Evolutionary conservation across 2,888 invertebrate species (phyloP), one percentile per base, ranked within the genome.

Genomic region (Parelbella ahira): DNA sequence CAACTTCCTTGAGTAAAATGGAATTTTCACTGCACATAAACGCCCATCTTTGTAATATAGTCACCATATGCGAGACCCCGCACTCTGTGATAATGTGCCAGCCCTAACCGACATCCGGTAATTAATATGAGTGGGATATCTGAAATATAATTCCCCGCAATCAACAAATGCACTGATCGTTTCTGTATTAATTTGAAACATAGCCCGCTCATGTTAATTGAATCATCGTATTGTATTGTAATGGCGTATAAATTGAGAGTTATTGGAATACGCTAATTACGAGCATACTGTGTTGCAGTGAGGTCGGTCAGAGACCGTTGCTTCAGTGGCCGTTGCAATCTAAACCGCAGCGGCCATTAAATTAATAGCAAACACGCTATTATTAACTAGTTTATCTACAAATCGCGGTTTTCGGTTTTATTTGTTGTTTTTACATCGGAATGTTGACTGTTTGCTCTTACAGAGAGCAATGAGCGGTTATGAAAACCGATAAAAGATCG

Each of bases 131-230:
- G 15, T 44, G 28, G 33, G n/a, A 27, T 34, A 34, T 34, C 34
- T 42, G 47, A 47, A 53, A 53, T 41, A 41, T 41, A 41, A 41
- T 41, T 48, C 44, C 46, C 44, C 45, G 43, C 49, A 45, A 45
- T 39, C 45, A 46, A 47, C 42, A 48, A 53, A 53, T 51, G 45
- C 46, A 41, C 42, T 34, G 42, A 36, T 49, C 44, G 45, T 44
- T 47, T 49, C 41, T 47, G 23, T 34, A 42, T 34, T 34, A 34
- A 41, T 27, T 32, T 27, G 41, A 42, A 42, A 42, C 34, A 34
- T 18, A 8, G 28, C 20, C 34, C 12, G 34, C 20, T 53, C 50
- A 42, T 47, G 50, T 38, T 50, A 53, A 54, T 55, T 44, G 47
- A 51, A 39, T 51, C 47, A 45, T 49, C 44, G 39, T 15, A 45